Evolutionary conservation across 2,797 vertebrate species (phyloP).

Genomic region (Pseudopleuronectes americanus): DNA sequence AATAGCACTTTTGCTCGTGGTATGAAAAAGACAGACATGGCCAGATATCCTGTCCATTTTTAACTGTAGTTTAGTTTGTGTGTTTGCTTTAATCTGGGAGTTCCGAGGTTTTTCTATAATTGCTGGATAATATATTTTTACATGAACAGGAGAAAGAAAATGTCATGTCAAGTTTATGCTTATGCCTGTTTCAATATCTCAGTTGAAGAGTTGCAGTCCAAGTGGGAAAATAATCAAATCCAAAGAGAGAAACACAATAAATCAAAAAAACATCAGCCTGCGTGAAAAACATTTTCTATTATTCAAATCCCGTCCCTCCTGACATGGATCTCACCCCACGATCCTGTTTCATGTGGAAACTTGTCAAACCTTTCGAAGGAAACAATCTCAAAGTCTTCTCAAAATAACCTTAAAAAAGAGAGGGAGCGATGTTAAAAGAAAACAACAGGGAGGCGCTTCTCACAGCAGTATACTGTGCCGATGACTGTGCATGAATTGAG

Average conservation of each 20-base stretch:
- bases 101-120: constrained; percentile 1
- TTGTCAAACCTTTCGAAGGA: constrained; percentile 36
- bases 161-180: background rate
- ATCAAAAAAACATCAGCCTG: constrained; percentile 11
- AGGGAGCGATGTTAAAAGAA: constrained; percentile 19
- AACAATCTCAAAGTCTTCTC: constrained; percentile 29
- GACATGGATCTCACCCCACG: constrained; percentile 29
- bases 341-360: constrained; percentile 29
- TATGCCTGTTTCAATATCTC: constrained; percentile 12
- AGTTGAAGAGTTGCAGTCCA: constrained; percentile 8
- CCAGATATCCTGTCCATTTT: too few relatives aligned
- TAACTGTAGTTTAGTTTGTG: too few relatives aligned
- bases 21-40: too few relatives aligned
- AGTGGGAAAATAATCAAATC: constrained; percentile 9
- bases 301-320: constrained; percentile 31
- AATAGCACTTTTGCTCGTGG: too few relatives aligned
- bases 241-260: background rate
- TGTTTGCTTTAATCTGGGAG: too few relatives aligned
- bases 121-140: constrained; percentile 30
- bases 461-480: background rate
- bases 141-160: background rate
- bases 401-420: constrained; percentile 38
- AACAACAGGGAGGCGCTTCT: background rate
- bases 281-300: constrained; percentile 15
- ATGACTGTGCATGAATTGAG: constrained; percentile 23